These are phyloP conservation scores for Sorex araneus DNA, from an alignment of 2,113 vertebrate species.

Conservation along the genomic window DNA sequence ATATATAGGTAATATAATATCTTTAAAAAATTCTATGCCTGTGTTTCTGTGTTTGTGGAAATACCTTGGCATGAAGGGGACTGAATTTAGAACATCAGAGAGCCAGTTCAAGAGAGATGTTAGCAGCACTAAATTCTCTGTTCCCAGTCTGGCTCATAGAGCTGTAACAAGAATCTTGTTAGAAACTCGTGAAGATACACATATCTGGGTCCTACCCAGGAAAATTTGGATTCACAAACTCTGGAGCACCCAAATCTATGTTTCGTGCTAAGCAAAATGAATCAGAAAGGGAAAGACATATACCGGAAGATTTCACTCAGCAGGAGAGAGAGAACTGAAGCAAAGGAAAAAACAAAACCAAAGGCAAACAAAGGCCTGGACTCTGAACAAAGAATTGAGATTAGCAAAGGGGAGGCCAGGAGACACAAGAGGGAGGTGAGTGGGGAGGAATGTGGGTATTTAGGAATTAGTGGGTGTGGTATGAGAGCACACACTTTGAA, in stretches of 20 bases:
- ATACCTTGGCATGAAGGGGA: neutral
- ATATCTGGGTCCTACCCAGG: neutral
- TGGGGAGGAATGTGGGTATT: too few relatives aligned
- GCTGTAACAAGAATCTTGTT: neutral
- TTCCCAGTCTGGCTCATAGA: constrained; percentile 28
- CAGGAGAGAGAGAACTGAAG: too few relatives aligned
- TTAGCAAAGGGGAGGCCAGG: too few relatives aligned
- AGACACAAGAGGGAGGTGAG: too few relatives aligned
- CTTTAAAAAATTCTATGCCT: neutral
- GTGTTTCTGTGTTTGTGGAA: neutral
- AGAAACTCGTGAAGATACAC: constrained; percentile 31
- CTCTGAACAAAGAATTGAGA: too few relatives aligned
- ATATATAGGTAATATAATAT: neutral
- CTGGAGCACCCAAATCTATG: neutral
- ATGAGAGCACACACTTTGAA: too few relatives aligned
- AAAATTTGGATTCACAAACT: constrained; percentile 32
- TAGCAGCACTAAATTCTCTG: neutral
- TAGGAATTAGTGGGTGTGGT: too few relatives aligned
- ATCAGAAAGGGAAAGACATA: too few relatives aligned
- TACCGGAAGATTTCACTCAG: too few relatives aligned
- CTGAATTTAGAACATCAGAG: neutral
- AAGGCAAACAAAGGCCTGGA: too few relatives aligned
- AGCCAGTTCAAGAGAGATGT: neutral
- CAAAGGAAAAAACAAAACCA: too few relatives aligned
- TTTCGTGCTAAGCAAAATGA: neutral